Evolutionary conservation across 2,797 vertebrate species (phyloP).

Genomic region (Eurystomus glaucurus): DNA sequence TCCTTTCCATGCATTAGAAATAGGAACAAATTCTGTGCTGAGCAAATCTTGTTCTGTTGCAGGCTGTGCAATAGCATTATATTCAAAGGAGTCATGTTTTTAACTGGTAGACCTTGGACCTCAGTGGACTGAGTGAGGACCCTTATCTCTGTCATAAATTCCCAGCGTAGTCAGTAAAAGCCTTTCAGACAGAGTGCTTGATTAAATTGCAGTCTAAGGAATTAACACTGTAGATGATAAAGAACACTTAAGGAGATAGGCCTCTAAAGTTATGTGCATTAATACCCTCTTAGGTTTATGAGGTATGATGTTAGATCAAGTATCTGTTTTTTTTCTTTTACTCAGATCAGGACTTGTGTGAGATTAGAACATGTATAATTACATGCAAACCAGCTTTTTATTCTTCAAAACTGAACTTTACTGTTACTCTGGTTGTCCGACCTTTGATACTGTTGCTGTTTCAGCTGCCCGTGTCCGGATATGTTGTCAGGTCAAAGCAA

Average conservation of each 20-base stretch:
- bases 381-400: not conserved
- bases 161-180: not conserved
- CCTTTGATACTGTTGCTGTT: not conserved
- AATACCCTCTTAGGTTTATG: not conserved
- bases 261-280: not conserved
- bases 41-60: not conserved
- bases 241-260: not conserved
- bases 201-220: not conserved
- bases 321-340: not conserved
- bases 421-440: not conserved
- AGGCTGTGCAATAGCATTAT: not conserved
- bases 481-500: slow-evolving; percentile 41
- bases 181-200: not conserved
- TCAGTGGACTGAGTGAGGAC: not conserved
- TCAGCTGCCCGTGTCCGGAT: not conserved
- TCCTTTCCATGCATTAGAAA: not conserved
- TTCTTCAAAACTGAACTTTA: not conserved
- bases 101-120: not conserved
- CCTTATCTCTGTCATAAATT: not conserved
- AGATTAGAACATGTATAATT: not conserved
- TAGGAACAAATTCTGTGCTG: not conserved
- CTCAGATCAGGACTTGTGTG: not conserved
- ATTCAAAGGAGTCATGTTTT: not conserved
- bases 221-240: not conserved
- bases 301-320: not conserved